Evolutionary conservation across 2,797 vertebrate species (phyloP), one percentile per base, ranked within the genome.

Genomic region (Melopsittacus undulatus): DNA sequence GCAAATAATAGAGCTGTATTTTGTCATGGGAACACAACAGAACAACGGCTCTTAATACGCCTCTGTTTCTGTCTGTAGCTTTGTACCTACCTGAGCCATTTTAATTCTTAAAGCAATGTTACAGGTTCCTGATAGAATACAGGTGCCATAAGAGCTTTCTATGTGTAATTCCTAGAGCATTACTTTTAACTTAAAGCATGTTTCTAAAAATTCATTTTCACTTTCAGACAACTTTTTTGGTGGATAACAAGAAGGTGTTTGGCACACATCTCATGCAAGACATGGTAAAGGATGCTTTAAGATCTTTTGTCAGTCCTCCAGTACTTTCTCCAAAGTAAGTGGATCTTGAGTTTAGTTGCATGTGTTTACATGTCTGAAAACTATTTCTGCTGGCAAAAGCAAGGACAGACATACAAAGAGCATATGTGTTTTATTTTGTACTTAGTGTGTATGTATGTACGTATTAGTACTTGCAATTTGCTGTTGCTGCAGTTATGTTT

Each of bases 221-320:
- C 72, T 98, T 98, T 94, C 93, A 99, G 99, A 99, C 99, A 22
- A 99, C 99, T 45, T 99, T 99, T 97, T 97, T 99, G 79, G 99
- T 99, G 52, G 99, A 99, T 97, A 99, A 99, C 95, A 99, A 99
- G 97, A 99, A 99, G 93, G 99, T 99, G 72, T 99, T 99, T 96
- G 99, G 99, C 81, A 99, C 99, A 75, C 99, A 99, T 89, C 98
- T 99, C 94, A 99, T 99, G 99, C 99, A 99, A 97, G 99, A 99
- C 95, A 99, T 99, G 99, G 99, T 99, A 85, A 99, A 99, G 98
- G 99, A 99, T 95, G 99, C 99, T 40, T 97, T 99, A 87, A 98
- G 99, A 73, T 99, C 98, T 97, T 99, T 99, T 43, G 99, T 99
- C 92, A 99, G 99, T 96, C 99, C 99, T 59, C 99, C 99, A 61